phyloP scores from a whole-genome alignment of 2,888 invertebrate species.

The Ectemnius continuus region DNA sequence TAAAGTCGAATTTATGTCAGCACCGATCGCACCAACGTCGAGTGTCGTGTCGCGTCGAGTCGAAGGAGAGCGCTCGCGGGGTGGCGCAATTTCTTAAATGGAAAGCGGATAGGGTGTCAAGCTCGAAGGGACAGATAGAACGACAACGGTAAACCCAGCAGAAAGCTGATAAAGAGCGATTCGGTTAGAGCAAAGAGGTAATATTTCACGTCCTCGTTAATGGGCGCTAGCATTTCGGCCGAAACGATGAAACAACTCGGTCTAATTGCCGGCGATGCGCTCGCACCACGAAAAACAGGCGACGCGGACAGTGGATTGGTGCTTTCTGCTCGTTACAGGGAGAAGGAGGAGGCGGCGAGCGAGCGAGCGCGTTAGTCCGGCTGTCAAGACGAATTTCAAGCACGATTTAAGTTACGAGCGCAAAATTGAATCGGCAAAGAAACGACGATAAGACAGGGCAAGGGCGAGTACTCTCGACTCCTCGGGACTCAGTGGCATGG shows the following conservation, averaged over 20 bases:
- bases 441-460: slow-evolving; percentile 38
- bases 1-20: slow-evolving; percentile 45
- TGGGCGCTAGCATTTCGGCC: background rate
- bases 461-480: background rate
- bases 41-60: slow-evolving; percentile 20
- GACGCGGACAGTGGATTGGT: background rate
- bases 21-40: slow-evolving; percentile 14
- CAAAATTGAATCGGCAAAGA: slow-evolving; percentile 42
- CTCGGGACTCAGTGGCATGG: too few species aligned
- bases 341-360: background rate
- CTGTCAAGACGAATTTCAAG: background rate
- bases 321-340: too few species aligned
- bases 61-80: background rate
- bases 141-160: background rate
- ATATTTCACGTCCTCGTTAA: slow-evolving; percentile 8
- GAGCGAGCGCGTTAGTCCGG: background rate
- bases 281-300: background rate
- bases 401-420: slow-evolving; percentile 31
- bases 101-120: background rate
- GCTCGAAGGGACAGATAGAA: background rate
- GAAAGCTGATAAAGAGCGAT: background rate
- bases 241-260: background rate
- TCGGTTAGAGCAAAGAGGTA: background rate
- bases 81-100: background rate
- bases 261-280: slow-evolving; percentile 4